Conservation (phyloP, 2,113 vertebrate genomes). For the Alouatta palliata region DNA sequence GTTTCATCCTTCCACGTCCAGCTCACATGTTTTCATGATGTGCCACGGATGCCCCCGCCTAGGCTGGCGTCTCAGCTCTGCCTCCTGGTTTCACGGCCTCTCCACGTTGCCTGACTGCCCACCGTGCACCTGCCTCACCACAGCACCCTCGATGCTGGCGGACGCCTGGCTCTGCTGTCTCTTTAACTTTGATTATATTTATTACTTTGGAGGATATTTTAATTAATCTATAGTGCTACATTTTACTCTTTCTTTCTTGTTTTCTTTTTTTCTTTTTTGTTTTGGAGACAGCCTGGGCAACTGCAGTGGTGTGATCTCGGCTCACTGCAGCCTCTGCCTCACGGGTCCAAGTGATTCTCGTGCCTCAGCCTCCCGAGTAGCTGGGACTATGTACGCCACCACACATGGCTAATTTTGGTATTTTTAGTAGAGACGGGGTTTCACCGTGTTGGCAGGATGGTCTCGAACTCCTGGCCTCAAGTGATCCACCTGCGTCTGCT, state of each 20-base stretch:
- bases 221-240: background rate
- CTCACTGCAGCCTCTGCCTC: too few species aligned
- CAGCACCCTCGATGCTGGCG: background rate
- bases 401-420: too few species aligned
- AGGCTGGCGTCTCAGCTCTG: accelerated
- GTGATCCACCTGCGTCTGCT: too few species aligned
- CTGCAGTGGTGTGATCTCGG: too few species aligned
- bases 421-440: too few species aligned
- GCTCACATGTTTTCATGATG: background rate
- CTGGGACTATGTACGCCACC: accelerated
- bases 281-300: background rate
- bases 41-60: too few species aligned
- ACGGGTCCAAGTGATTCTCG: too few species aligned
- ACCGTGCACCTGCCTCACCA: background rate
- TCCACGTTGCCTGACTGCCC: background rate
- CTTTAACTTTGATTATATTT: background rate
- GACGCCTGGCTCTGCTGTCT: background rate
- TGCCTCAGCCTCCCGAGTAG: too few species aligned
- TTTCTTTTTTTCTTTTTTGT: too few species aligned
- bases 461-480: too few species aligned
- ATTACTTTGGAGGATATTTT: background rate
- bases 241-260: too few species aligned
- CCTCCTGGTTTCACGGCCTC: background rate
- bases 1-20: background rate
- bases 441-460: too few species aligned